Percentiles rank a stretch among this genome's conserved stretches.
phyloP scores from a whole-genome alignment of 2,797 vertebrate genomes.

The Eulemur coronatus region DNA sequence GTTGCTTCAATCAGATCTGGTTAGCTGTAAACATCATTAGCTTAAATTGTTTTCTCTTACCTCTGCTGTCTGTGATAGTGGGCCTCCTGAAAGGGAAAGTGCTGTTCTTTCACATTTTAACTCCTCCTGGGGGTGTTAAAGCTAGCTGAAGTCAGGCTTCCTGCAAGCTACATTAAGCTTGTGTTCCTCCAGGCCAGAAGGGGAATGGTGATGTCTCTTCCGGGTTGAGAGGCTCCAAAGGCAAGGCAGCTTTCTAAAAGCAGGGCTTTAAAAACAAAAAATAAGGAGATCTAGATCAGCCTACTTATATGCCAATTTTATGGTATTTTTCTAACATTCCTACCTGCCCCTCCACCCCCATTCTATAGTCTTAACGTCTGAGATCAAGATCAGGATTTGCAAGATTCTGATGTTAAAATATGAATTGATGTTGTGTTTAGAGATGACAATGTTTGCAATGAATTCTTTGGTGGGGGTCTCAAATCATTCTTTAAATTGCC shows the following conservation, averaged over 20 bases:
- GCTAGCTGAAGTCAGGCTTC: constrained; percentile 74
- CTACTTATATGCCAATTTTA: not conserved
- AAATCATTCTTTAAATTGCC: constrained; percentile 18
- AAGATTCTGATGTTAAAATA: constrained; percentile 25
- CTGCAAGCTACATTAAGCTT: constrained; percentile 76
- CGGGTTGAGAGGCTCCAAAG: constrained; percentile 48
- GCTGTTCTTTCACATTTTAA: constrained; percentile 82
- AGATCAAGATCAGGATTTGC: not conserved
- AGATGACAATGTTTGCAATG: not conserved
- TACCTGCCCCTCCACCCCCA: not conserved
- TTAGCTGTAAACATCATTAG: constrained; percentile 84
- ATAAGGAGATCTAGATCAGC: not conserved
- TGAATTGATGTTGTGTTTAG: not conserved
- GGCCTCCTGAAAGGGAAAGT: constrained; percentile 72
- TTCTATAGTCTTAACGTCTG: not conserved
- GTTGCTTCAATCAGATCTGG: constrained; percentile 82
- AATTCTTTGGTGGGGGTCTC: not conserved
- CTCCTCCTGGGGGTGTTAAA: constrained; percentile 78
- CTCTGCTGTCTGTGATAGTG: constrained; percentile 73
- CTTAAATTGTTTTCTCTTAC: constrained; percentile 79
- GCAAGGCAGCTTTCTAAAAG: not conserved
- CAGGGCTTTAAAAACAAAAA: not conserved
- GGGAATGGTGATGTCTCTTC: constrained; percentile 74
- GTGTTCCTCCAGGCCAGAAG: constrained; percentile 51
- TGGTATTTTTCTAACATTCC: not conserved